Base-by-base conservation (phyloP, 1,140 invertebrate species). In the Drosophila subpulchrella region DNA sequence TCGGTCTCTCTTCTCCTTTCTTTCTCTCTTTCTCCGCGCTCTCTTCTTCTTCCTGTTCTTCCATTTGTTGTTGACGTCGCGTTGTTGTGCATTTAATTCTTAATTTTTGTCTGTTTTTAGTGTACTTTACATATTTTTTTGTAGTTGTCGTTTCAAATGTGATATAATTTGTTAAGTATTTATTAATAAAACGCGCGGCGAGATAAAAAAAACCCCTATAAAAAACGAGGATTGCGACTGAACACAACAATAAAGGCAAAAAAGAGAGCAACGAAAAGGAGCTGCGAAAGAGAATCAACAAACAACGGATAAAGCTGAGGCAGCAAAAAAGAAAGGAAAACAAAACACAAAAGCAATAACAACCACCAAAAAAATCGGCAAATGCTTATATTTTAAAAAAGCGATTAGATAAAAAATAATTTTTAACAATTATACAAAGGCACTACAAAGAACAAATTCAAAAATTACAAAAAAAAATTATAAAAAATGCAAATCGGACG, bases 121-220 rank as follows among this genome's bases (percentile, higher is more conserved):
- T 79, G 74, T 89, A 70, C 83, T 70, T 66, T 68, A 65, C 68
- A 60, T 72, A 68, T 67, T 73, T 84, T 32, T 62, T 62, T 72
- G 24, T 62, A 47, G 27, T 71, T 44, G 54, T 47, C 44, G 44
- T 58, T 66, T 71, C 8, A 50, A 53, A 67, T 68, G 65, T 68
- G 65, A 68, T 68, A 68, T 68, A 68, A 68, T 68, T 83, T 75
- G 65, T 83, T 83, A 83, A 83, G 80, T 81, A 85, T 85, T 85
- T 73, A 65, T 75, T 75, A 72, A 55, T 72, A 48, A 61, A 54
- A 47, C 47, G 34, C 38, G 56, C 67, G 48, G 15, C 56, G 30
- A 17, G 41, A 44, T 32, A 20, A 56, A 63, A 46, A 39, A 20
- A n/a, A n/a, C n/a, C 38, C 3, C 11, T n/a, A 46, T 53, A 30